Base-by-base conservation (phyloP, 1,140 invertebrate species). In the Pantala flavescens region DNA sequence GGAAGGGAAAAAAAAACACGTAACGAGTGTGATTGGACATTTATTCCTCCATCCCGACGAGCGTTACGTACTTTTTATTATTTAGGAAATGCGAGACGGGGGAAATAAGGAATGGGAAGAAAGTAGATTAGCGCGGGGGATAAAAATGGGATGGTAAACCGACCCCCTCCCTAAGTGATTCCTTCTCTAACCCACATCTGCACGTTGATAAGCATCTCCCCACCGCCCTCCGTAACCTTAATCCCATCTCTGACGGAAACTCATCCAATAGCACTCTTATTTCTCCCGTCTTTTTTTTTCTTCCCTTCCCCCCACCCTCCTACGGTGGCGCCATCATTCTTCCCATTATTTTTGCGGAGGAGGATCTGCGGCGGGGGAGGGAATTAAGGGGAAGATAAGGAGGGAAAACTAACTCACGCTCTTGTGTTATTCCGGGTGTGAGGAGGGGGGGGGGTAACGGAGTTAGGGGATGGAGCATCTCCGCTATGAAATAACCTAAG, bases 241-340 rank as follows among this genome's bases (percentile, higher is more conserved):
- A 63, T 63, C 49, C 49, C 49, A 63, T 63, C 49, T 63, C 49
- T 63, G 49, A 19, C 49, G 49, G 49, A 63, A 63, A 16, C 49
- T 63, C 49, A 63, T 63, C 49, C 49, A 63, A 63, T 63, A 63
- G 49, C 49, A 63, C 49, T 63, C 49, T 63, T 63, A 63, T 63
- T 63, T 63, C 49, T 16, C 49, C n/a, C n/a, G 14, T 63, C 49
- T 63, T 21, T 21, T 63, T 63, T 63, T 63, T 49, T 16, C 43
- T 49, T 16, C 43, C 16, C 43, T 49, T 49, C 43, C 14, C 5
- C 49, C n/a, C 49, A 3, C 49, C 12, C n/a, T 21, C 49, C n/a
- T 3, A 7, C n/a, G 49, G 49, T 19, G 49, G 49, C 49, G 49
- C 49, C 49, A 63, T 63, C 49, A 63, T 63, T 63, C 49, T 21